Conservation (phyloP, 2,797 vertebrate genomes). For the Microctenopoma steveboyesi region DNA sequence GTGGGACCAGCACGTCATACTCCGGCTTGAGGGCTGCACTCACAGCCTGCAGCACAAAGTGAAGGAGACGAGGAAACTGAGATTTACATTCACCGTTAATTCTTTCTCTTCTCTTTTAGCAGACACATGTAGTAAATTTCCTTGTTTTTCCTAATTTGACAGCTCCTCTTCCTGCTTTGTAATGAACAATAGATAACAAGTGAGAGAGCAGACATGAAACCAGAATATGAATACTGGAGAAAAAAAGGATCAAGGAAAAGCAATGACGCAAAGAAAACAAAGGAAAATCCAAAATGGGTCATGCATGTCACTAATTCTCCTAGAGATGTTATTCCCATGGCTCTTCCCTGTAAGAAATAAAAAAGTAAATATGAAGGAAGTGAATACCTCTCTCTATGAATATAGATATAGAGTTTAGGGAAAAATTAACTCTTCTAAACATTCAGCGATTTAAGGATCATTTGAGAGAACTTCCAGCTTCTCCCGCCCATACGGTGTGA, state of each 20-base stretch:
- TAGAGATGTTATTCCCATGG: constrained; percentile 3
- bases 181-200: background rate
- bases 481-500: constrained; percentile 39
- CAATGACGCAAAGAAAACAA: background rate
- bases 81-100: constrained; percentile 1
- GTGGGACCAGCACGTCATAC: constrained; percentile 90
- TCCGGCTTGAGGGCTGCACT: constrained; percentile 85
- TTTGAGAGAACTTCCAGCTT: constrained; percentile 54
- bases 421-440: constrained; percentile 20
- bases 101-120: background rate
- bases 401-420: no score
- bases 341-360: background rate
- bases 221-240: background rate
- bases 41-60: constrained; percentile 61
- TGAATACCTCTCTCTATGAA: no score
- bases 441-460: constrained; percentile 42
- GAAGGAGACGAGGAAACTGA: constrained; percentile 1
- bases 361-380: background rate
- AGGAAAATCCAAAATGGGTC: background rate
- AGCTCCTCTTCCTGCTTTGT: background rate
- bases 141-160: background rate
- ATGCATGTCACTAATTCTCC: background rate
- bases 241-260: background rate
- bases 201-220: background rate
- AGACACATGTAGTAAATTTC: background rate